Evolutionary conservation across 2,113 vertebrate species (phyloP), one percentile per base, ranked within the genome.

Genomic region (Eupsittula cactorum): DNA sequence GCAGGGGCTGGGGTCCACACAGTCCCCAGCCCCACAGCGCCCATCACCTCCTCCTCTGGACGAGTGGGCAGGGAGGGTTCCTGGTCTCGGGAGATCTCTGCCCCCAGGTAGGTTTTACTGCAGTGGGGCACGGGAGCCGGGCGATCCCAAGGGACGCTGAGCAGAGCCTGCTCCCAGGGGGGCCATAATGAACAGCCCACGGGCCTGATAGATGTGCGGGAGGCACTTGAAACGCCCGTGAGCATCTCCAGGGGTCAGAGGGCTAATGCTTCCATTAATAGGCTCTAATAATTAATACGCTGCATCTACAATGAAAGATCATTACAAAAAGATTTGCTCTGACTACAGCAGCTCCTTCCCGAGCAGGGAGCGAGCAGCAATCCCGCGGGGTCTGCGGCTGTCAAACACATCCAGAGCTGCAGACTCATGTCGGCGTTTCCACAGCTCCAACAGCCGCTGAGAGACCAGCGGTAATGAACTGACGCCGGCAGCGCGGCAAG

Each of bases 391-490:
- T 97, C 67, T n/a, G 88, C 82, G 67, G 55, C 82, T 94, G 92
- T 96, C 82, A 97, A 74, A 97, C 76, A 96, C 85, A 95, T 93
- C 88, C 82, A 93, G 92, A 87, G 86, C 89, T 96, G 88, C 55
- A 94, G 94, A 94, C 95, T 97, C 88, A 82, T 39, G 50, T 88
- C 16, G 17, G 80, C 5, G 1, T 90, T 96, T 95, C 74, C 82
- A 6, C 68, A 15, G 69, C 93, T 96, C 90, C 93, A 86, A 65
- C 95, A 83, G 65, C 62, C 9, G 1, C 35, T 4, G 78, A 75
- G 50, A 21, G 4, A 59, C 57, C 50, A 7, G 64, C 0, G 5
- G 24, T 81, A 63, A 90, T 29, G 78, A 87, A 50, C 44, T 0
- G 0, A 4, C 0, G 0, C 79, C 20, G 4, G 41, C 71, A 76